These are phyloP conservation scores for Todus mexicanus DNA, from an alignment of 2,797 vertebrate species.

Conservation along the genomic window DNA sequence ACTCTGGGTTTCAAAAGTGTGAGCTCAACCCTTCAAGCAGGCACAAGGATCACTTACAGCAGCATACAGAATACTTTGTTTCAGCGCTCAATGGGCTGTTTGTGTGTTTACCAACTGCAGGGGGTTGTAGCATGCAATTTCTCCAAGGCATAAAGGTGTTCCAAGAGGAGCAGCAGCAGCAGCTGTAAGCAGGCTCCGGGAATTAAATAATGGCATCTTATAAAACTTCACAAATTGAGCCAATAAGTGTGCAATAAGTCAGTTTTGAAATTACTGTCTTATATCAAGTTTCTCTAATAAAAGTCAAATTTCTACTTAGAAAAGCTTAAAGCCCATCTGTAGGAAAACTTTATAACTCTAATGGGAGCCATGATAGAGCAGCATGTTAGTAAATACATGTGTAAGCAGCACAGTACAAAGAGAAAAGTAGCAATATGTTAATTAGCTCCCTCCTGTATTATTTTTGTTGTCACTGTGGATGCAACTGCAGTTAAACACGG, in stretches of 20 bases:
- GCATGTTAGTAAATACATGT: conserved; percentile 69
- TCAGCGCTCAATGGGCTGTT: neutral
- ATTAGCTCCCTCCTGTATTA: conserved; percentile 54
- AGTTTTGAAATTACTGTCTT: conserved; percentile 58
- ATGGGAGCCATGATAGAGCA: conserved; percentile 52
- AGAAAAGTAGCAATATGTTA: conserved; percentile 60
- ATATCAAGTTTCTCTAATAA: conserved; percentile 59
- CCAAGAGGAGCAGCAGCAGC: conserved; percentile 52
- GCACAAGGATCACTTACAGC: neutral
- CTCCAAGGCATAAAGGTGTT: conserved; percentile 43
- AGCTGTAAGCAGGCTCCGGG: conserved; percentile 34
- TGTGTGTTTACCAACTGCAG: conserved; percentile 56
- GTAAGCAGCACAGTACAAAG: conserved; percentile 57
- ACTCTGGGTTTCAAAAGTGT: neutral
- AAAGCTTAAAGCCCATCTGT: conserved; percentile 61
- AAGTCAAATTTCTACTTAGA: conserved; percentile 55
- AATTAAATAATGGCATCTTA: conserved; percentile 61
- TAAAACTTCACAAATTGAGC: conserved; percentile 54
- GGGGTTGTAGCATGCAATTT: neutral
- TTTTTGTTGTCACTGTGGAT: conserved; percentile 55
- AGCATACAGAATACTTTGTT: conserved; percentile 27
- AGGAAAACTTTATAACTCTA: conserved; percentile 62
- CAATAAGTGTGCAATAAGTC: conserved; percentile 45
- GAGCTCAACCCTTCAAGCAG: neutral
- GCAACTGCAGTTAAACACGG: neutral